A percentile compares a stretch with the other conserved stretches of the same genome.
Conservation (phyloP, 2,797 vertebrate genomes). For the Carcharodon carcharias region DNA sequence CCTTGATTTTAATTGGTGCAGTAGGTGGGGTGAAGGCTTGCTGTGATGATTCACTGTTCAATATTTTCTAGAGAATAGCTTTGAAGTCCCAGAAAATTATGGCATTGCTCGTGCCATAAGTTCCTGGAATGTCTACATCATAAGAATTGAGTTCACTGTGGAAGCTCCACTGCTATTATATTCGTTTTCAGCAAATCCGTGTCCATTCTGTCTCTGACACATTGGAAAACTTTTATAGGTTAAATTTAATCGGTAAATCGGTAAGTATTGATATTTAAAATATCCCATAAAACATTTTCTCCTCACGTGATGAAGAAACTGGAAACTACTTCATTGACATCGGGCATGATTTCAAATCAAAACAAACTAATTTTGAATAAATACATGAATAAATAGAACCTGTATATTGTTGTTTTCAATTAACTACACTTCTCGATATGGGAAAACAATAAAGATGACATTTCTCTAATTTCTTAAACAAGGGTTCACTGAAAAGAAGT, state of each 20-base stretch:
- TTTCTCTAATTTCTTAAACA: not conserved
- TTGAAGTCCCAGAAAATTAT: not conserved
- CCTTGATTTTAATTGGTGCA: not conserved
- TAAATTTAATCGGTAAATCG: not conserved
- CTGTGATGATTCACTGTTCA: not conserved
- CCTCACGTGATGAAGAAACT: not conserved
- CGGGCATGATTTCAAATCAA: not conserved
- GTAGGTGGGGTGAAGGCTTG: not conserved
- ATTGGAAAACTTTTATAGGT: not conserved
- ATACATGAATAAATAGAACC: not conserved
- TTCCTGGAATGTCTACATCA: not conserved
- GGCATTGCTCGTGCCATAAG: not conserved
- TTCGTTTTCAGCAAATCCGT: not conserved
- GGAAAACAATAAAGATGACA: not conserved
- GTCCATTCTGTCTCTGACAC: not conserved
- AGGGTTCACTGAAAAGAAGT: not conserved
- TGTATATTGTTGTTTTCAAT: not conserved
- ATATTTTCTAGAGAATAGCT: not conserved
- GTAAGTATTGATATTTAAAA: not conserved
- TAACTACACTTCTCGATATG: not conserved
- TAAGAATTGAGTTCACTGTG: too few species aligned
- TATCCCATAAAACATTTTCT: not conserved
- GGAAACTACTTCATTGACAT: not conserved
- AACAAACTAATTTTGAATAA: not conserved
- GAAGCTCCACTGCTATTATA: not conserved